Conservation (phyloP, 2,888 invertebrate genomes). For the Chymomyza caudatula region DNA sequence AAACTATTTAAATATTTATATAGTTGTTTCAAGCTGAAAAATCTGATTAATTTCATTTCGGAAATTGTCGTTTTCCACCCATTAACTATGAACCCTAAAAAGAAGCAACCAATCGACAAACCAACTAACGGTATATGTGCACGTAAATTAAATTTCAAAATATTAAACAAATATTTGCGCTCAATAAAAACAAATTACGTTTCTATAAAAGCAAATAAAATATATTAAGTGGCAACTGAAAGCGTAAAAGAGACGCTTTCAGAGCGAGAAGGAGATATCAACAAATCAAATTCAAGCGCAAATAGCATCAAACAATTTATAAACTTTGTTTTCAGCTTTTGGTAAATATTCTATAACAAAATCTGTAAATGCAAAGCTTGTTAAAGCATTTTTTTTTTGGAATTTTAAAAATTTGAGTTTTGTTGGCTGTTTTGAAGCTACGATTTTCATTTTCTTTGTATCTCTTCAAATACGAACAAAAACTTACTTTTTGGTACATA, state of each 20-base stretch:
- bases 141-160: constrained; percentile 42
- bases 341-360: background rate
- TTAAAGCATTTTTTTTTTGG: background rate
- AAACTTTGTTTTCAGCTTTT: background rate
- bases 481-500: no score
- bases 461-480: no score
- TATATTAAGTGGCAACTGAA: constrained; percentile 16
- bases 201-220: constrained; percentile 46
- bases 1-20: background rate
- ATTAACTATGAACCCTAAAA: background rate
- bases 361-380: background rate
- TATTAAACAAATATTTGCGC: constrained; percentile 61
- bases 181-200: constrained; percentile 61
- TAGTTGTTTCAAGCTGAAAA: background rate
- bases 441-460: no score
- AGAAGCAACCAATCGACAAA: constrained; percentile 8
- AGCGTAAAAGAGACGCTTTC: background rate
- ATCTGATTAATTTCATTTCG: background rate
- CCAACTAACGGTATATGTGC: no score
- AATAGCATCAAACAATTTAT: background rate
- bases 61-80: background rate
- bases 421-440: no score
- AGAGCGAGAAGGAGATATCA: no score
- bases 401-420: no score
- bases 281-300: background rate